Evolutionary conservation across 1,140 invertebrate species (phyloP), one percentile per base, ranked within the genome.

Genomic region (Medauroidea extradentata): DNA sequence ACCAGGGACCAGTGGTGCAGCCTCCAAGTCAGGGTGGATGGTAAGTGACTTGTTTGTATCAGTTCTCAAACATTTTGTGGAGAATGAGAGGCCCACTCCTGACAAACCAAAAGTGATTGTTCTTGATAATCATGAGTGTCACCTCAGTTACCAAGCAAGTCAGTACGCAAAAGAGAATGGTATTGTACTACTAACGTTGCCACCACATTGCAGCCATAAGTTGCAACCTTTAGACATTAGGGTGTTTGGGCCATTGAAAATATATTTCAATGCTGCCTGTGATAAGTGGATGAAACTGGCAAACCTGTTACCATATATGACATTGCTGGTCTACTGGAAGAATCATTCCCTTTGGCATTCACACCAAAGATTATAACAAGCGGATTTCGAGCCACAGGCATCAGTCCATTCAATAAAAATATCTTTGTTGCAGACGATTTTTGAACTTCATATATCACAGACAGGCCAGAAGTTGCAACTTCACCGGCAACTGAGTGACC

Each of bases 141-240:
- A 68, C 44, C 53, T 68, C 11, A 53, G 60, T n/a, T 46, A 66
- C 21, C 46, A 64, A 51, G 65, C 59, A 13, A 9, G 70, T 9
- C 46, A 65, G 52, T 56, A 62, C 19, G 68, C 67, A 2, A 63
- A 64, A 58, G 65, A 68, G 21, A 69, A 71, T 63, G 66, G 66
- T 5, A 63, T 77, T n/a, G 61, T 68, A 8, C 42, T 76, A 60
- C 59, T 76, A 7, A 70, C 73, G n/a, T 63, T 78, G 16, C 71
- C 70, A 9, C 73, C 73, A 7, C 71, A 76, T 51, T 67, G 65
- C 29, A 69, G 69, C 23, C 73, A 77, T 55, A 74, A 75, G 58
- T 43, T 78, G 23, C 79, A 80, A 59, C 78, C 78, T 0, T 60
- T 81, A 1, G 79, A 81, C 60, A 65, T 73, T 0, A 65, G 66